These are phyloP conservation scores for Linhomoeus sp. DNA, from an alignment of 2,888 invertebrate species.

Conservation along the genomic window DNA sequence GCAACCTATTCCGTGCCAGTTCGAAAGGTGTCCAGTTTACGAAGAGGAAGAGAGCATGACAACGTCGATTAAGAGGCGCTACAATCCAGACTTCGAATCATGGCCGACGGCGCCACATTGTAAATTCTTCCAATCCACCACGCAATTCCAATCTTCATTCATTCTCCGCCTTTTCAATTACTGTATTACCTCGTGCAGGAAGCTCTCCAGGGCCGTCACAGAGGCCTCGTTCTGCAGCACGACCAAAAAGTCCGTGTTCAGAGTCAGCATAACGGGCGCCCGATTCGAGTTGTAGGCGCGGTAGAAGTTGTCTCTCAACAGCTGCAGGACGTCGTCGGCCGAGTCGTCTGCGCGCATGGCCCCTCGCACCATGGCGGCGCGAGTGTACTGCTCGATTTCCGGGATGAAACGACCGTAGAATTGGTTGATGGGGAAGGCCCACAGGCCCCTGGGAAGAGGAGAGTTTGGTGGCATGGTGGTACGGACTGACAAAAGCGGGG, in stretches of 20 bases:
- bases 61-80: too few species aligned
- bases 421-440: conserved; percentile 15
- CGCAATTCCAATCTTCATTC: background rate
- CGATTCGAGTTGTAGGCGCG: conserved; percentile 12
- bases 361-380: conserved; percentile 10
- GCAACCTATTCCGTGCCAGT: too few species aligned
- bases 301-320: conserved; percentile 19
- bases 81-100: too few species aligned
- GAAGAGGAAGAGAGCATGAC: too few species aligned
- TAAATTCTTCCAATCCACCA: too few species aligned
- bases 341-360: conserved; percentile 9
- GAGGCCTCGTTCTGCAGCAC: conserved; percentile 17
- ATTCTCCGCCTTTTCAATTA: background rate
- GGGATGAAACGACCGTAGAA: conserved; percentile 8
- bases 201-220: conserved; percentile 16
- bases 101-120: too few species aligned
- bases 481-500: too few species aligned
- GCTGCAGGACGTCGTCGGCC: conserved; percentile 10
- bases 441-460: conserved; percentile 7
- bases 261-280: conserved; percentile 19
- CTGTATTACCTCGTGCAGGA: conserved; percentile 13
- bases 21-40: too few species aligned
- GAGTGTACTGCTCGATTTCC: conserved; percentile 5
- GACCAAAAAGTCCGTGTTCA: conserved; percentile 18
- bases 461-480: too few species aligned